Percentiles rank a stretch among this genome's conserved stretches.
phyloP scores from a whole-genome alignment of 2,113 vertebrate genomes.

The Salvelinus fontinalis region DNA sequence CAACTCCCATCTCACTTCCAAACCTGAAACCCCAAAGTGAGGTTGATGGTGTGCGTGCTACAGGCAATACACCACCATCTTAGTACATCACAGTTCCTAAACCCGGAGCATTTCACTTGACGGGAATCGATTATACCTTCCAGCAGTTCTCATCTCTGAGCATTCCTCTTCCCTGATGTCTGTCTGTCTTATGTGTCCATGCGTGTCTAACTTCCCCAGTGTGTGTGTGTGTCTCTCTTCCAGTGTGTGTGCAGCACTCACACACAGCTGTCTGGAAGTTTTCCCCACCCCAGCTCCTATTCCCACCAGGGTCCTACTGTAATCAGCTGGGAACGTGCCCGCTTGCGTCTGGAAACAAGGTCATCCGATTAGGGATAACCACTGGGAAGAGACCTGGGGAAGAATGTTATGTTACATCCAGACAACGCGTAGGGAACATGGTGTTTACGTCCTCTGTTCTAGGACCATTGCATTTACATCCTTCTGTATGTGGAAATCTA shows the following conservation, averaged over 20 bases:
- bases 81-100: not conserved
- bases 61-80: not conserved
- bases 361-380: not conserved
- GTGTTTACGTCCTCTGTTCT: too few relatives aligned
- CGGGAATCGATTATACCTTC: not conserved
- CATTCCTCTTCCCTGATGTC: not conserved
- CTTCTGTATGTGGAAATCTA: too few relatives aligned
- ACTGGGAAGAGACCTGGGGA: not conserved
- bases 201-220: too few relatives aligned
- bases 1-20: too few relatives aligned
- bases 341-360: not conserved
- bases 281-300: not conserved
- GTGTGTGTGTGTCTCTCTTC: too few relatives aligned
- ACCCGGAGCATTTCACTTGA: not conserved
- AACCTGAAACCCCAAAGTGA: too few relatives aligned
- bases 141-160: not conserved
- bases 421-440: too few relatives aligned
- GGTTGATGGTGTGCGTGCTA: not conserved
- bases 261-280: not conserved
- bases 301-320: not conserved
- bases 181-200: too few relatives aligned
- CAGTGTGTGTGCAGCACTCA: not conserved
- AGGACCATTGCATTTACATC: too few relatives aligned
- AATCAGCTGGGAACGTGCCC: not conserved
- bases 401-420: not conserved